Conservation (phyloP, 2,888 invertebrate species). For the Melinaea menophilus region DNA sequence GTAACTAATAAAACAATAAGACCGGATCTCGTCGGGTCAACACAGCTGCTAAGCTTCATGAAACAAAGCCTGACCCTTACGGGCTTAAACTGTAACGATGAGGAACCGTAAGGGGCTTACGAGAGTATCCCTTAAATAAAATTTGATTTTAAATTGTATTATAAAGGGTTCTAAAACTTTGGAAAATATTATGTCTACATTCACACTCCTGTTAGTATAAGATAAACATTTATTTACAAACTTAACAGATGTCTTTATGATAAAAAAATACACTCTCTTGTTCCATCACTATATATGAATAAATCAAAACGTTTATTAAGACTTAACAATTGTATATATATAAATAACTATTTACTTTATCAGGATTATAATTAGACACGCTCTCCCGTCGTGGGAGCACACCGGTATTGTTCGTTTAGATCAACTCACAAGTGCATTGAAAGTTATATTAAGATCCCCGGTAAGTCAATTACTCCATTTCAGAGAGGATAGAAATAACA, state of each 20-base stretch:
- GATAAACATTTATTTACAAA: too few relatives aligned
- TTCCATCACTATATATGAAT: too few relatives aligned
- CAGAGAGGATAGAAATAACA: conserved; percentile 4
- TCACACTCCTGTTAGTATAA: too few relatives aligned
- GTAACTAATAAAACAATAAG: not conserved
- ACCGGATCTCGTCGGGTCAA: conserved; percentile 2
- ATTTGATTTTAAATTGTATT: conserved; percentile 5
- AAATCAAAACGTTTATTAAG: too few relatives aligned
- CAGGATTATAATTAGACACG: not conserved
- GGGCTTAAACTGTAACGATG: conserved; percentile 5
- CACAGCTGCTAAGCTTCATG: conserved; percentile 5
- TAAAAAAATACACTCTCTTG: too few relatives aligned
- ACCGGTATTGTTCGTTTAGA: not conserved
- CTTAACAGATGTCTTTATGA: too few relatives aligned
- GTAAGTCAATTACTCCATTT: not conserved
- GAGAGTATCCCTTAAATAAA: conserved; percentile 5
- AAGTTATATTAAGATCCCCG: conserved; percentile 3
- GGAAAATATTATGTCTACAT: not conserved
- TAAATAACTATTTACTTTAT: not conserved
- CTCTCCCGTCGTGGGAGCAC: not conserved
- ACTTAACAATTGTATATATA: not conserved
- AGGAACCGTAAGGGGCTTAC: conserved; percentile 7
- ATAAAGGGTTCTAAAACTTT: not conserved
- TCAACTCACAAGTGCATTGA: not conserved
- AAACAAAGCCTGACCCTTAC: conserved; percentile 5